A percentile compares a stretch with the other conserved stretches of the same genome.
Evolutionary conservation across 2,797 vertebrate genomes (phyloP).

Genomic region (Anolis apletophallus): DNA sequence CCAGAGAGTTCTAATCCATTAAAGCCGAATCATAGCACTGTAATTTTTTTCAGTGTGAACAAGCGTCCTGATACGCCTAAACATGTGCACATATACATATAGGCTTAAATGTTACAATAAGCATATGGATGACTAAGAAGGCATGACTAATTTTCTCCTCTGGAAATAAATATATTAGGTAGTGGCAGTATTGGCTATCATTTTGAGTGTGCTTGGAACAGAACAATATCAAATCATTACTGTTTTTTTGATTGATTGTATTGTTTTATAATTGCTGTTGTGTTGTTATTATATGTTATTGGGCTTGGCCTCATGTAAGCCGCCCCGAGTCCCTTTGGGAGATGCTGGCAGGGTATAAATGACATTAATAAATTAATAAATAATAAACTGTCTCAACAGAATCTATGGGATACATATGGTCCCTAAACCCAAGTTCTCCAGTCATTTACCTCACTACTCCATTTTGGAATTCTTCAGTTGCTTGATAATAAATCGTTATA

Average conservation of each 20-base stretch:
- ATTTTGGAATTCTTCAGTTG: constrained; percentile 94
- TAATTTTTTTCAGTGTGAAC: too few relatives aligned
- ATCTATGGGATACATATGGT: background rate
- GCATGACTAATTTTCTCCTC: background rate
- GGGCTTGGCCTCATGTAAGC: too few relatives aligned
- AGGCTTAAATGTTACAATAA: background rate
- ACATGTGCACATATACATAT: background rate
- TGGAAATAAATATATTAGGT: background rate
- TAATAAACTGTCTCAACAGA: background rate
- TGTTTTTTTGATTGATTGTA: too few relatives aligned
- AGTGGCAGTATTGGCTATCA: background rate
- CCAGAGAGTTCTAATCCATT: too few relatives aligned
- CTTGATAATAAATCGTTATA: constrained; percentile 99
- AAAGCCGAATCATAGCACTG: too few relatives aligned
- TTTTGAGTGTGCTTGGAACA: background rate
- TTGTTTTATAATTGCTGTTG: too few relatives aligned
- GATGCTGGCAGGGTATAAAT: too few relatives aligned
- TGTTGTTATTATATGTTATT: too few relatives aligned
- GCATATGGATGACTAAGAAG: background rate
- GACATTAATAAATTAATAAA: too few relatives aligned
- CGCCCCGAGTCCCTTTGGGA: too few relatives aligned
- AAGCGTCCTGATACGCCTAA: too few relatives aligned
- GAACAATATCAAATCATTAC: background rate
- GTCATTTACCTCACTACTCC: constrained; percentile 94
- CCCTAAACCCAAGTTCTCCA: background rate